Conservation (phyloP, 1,140 invertebrate genomes). For the Aradophagus sp. region DNA sequence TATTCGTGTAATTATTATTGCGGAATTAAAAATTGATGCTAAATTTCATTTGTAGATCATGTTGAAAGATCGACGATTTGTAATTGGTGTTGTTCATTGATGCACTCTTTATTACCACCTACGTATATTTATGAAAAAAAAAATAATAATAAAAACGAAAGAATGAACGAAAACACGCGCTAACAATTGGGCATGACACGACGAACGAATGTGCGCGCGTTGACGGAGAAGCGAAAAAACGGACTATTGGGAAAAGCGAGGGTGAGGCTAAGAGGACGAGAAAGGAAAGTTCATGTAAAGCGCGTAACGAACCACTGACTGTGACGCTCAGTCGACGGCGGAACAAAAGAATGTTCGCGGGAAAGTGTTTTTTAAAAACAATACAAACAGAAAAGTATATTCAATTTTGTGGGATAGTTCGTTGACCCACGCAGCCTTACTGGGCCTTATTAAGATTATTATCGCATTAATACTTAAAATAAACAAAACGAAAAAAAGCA, state of each 20-base stretch:
- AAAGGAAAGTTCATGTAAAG: constrained; percentile 10
- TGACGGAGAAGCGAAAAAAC: not conserved
- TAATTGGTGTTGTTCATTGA: constrained; percentile 52
- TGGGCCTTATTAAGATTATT: constrained; percentile 75
- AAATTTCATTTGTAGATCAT: no score
- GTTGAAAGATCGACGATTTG: constrained; percentile 16
- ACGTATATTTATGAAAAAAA: not conserved
- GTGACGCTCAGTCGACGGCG: constrained; percentile 25
- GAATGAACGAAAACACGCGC: no score
- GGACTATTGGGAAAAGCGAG: not conserved
- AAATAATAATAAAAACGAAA: no score
- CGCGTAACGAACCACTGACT: constrained; percentile 43
- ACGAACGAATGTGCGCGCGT: no score
- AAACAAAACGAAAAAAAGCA: constrained; percentile 60
- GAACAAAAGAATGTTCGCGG: constrained; percentile 36
- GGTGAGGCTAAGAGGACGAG: not conserved
- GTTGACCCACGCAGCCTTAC: constrained; percentile 74
- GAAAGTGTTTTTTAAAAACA: constrained; percentile 58
- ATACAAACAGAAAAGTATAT: constrained; percentile 60
- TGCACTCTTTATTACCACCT: constrained; percentile 37
- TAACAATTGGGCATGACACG: no score
- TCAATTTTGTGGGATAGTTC: constrained; percentile 71
- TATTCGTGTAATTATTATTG: no score
- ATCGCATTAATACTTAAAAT: constrained; percentile 72
- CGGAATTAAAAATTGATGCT: no score